Conservation (phyloP, 2,888 invertebrate genomes). For the Chrysolina haemoptera region DNA sequence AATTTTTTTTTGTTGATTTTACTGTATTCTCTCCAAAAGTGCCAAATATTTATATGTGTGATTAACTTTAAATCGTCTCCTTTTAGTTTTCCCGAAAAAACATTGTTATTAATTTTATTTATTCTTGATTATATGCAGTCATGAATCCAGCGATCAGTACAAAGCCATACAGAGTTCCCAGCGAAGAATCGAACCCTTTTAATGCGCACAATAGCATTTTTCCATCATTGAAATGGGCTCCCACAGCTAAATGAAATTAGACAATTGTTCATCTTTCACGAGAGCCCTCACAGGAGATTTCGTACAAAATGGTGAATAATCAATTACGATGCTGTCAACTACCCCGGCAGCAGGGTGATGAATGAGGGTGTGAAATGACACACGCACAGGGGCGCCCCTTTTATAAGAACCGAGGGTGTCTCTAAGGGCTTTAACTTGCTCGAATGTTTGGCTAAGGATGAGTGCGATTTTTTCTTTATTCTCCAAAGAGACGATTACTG, state of each 20-base stretch:
- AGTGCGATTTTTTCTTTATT: too few species aligned
- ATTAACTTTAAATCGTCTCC: too few species aligned
- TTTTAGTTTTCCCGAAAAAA: neutral
- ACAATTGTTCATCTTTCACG: conserved; percentile 17
- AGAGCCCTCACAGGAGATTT: conserved; percentile 21
- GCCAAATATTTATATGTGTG: too few species aligned
- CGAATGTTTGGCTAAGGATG: neutral
- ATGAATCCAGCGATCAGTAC: neutral
- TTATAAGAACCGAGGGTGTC: neutral
- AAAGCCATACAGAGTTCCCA: conserved; percentile 2
- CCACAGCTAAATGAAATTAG: conserved; percentile 23
- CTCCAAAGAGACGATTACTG: too few species aligned
- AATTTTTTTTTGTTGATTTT: too few species aligned
- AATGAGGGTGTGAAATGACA: conserved; percentile 62
- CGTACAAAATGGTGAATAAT: conserved; percentile 57
- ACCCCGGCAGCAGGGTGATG: conserved; percentile 51
- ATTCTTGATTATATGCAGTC: neutral
- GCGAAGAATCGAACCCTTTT: neutral
- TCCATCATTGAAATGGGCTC: conserved; percentile 9
- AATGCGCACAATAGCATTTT: neutral
- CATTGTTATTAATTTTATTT: neutral
- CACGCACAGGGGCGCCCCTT: conserved; percentile 38
- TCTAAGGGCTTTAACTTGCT: neutral
- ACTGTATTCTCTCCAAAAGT: too few species aligned
- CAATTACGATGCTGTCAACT: conserved; percentile 53